Conservation (phyloP, 2,797 vertebrate genomes). For the Emys orbicularis region DNA sequence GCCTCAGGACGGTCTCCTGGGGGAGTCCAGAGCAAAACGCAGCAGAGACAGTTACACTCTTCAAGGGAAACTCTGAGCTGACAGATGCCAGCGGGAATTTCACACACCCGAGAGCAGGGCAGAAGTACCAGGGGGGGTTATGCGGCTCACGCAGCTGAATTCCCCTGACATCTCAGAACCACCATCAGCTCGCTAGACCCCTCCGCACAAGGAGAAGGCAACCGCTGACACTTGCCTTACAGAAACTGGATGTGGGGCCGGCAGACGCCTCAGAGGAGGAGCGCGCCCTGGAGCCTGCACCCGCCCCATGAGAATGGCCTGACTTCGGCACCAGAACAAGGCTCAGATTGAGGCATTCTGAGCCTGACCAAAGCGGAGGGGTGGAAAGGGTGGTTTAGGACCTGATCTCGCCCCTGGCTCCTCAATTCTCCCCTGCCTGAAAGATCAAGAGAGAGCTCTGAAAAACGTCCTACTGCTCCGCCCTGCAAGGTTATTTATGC, state of each 20-base stretch:
- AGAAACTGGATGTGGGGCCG: not conserved
- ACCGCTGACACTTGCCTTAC: not conserved
- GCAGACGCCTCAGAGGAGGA: not conserved
- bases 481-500: not conserved
- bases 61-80: not conserved
- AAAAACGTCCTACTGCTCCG: not conserved
- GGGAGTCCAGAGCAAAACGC: not conserved
- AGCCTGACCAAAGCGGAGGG: not conserved
- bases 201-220: not conserved
- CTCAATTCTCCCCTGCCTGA: not conserved
- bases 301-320: not conserved
- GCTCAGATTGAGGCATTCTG: no score
- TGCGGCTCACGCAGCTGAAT: not conserved
- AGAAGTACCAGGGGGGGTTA: not conserved
- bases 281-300: not conserved
- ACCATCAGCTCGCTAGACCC: not conserved
- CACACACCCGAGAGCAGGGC: not conserved
- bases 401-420: not conserved
- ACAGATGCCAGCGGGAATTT: not conserved
- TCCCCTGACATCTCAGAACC: not conserved
- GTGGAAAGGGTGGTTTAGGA: no score
- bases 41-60: not conserved
- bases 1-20: not conserved
- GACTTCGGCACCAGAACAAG: not conserved
- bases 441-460: not conserved